Base-by-base conservation (phyloP, 2,888 invertebrate species). In the Tenthredo amoena region DNA sequence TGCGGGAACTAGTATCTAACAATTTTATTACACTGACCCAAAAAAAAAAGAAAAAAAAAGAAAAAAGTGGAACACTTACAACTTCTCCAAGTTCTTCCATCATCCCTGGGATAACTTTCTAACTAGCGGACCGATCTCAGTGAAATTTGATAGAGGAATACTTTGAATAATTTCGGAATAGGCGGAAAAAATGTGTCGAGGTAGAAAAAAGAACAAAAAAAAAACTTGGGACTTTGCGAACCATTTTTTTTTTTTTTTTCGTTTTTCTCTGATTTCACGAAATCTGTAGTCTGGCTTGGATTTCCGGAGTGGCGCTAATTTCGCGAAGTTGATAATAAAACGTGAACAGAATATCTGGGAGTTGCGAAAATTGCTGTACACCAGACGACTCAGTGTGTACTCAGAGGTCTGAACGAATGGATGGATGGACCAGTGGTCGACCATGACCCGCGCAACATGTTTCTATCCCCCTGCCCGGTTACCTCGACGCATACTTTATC, bases 391-490 rank as follows among this genome's bases (percentile, higher is more conserved):
- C 37, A 40, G 71, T 72, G 71, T 40, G 21, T 81, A 40, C 40
- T 81, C 58, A 37, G 10, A n/a, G 58, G 21, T 81, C 37, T 34
- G 31, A 26, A 77, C 50, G 55, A 62, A 81, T 50, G 81, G 37
- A 58, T 50, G 37, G 76, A 87, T 86, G 86, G 86, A 84, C 85
- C 87, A 88, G 88, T 87, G 89, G 88, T 87, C 87, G 89, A 87
- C 89, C 89, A 87, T 89, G 89, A 89, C 89, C 89, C 86, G 88
- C 86, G 88, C 86, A 85, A 79, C 74, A 58, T 72, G 85, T 37
- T 68, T 83, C 83, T 83, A 74, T 15, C 31, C 34, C 71, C 83
- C 71, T 47, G 68, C 68, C 37, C 47, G 65, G 71, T 40, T 43
- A 40, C 43, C 83, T 68, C 83, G 83, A 74, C 43, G 83, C 74